Percentiles rank a stretch among this genome's conserved stretches.
phyloP scores from a whole-genome alignment of 1,140 invertebrate species.

The Drosophila lini region DNA sequence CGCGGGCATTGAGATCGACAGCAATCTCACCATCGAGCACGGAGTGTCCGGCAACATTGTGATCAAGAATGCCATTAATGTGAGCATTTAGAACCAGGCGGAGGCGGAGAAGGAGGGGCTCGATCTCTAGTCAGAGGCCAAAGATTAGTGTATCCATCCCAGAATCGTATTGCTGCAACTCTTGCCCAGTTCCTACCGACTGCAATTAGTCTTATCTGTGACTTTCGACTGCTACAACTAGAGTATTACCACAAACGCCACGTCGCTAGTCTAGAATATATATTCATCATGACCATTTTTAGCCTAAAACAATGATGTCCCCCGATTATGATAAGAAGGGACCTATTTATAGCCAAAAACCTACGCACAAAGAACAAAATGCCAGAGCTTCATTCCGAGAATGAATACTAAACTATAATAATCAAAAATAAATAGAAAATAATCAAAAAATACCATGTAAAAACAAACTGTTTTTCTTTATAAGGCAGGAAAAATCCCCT shows the following conservation, averaged over 20 bases:
- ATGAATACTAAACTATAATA: constrained; percentile 29
- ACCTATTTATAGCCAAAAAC: constrained; percentile 19
- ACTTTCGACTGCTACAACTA: constrained; percentile 35
- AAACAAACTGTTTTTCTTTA: constrained; percentile 6
- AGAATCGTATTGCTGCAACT: constrained; percentile 21
- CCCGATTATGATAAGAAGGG: constrained; percentile 18
- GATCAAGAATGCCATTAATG: constrained; percentile 79
- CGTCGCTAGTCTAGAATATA: constrained; percentile 26
- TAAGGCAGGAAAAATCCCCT: constrained; percentile 15
- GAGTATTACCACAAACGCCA: constrained; percentile 38
- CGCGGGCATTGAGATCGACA: constrained; percentile 56
- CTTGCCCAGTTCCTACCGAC: constrained; percentile 52
- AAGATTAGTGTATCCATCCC: constrained; percentile 31
- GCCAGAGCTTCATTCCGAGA: constrained; percentile 37
- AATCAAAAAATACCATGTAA: constrained; percentile 1
- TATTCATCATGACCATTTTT: constrained; percentile 15
- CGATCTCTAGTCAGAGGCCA: constrained; percentile 43
- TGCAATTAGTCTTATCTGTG: constrained; percentile 20
- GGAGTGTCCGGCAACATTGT: constrained; percentile 70
- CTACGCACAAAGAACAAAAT: constrained; percentile 35
- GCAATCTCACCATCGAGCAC: constrained; percentile 62
- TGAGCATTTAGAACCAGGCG: constrained; percentile 54
- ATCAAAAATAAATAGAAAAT: not conserved
- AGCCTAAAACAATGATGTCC: not conserved
- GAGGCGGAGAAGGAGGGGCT: constrained; percentile 15